Base-by-base conservation (phyloP, 2,888 invertebrate genomes). In the Tachina lurida region DNA sequence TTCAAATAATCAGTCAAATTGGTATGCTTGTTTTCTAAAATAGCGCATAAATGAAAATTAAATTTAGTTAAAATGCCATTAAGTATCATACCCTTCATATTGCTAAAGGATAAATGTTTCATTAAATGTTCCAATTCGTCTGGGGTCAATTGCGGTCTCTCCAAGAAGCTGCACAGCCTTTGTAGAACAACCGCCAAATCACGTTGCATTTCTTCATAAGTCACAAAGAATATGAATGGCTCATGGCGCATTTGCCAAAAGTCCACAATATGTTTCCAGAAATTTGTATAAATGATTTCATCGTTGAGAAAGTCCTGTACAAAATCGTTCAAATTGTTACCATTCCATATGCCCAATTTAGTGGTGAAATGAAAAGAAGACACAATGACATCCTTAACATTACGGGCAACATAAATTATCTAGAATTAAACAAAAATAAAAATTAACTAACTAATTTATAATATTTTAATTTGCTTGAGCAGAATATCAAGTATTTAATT, bases 371-470 rank as follows among this genome's bases (percentile, higher is more conserved):
- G 95, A 89, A 95, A 97, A 90, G 95, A 96, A 0, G 97, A 97
- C 0, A 97, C 95, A 0, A 95, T 95, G 0, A 96, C 96, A 91
- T 97, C 97, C 90, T 96, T 96, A 0, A 97, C 96, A 92, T 97
- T 97, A 86, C 97, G 93, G 0, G 96, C 96, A 0, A 97, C 95
- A 89, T 97, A 97, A 56, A 97, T 94, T 41, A 97, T 93, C 94
- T 95, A 74, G 10, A 54, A 49, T 13, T 12, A 39, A 8, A 62
- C 3, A 13, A 31, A 2, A 31, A 31, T 0, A 31, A 31, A 31
- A 31, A 31, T 7, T 31, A 31, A 31, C 31, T 31, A 31, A 5
- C 5, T 31, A 31, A 1, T 7, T 31, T 31, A 31, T 0, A 31
- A 31, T 31, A 31, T 15, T 15, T 58, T 1, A 39, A 39, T 39